Evolutionary conservation across 1,140 invertebrate genomes (phyloP), one percentile per base, ranked within the genome.

Genomic region (Drosophila lowei): DNA sequence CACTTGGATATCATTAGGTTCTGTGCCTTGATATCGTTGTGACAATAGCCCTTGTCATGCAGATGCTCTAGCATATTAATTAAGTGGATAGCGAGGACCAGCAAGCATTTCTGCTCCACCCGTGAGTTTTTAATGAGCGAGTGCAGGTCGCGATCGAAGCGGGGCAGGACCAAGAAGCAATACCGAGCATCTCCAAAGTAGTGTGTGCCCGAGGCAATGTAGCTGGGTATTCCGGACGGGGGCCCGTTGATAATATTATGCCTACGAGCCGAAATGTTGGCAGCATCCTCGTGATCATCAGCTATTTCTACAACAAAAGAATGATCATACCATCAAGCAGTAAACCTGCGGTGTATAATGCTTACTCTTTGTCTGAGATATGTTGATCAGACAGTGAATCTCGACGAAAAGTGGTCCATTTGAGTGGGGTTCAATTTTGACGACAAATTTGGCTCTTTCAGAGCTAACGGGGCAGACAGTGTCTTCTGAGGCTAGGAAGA

Each of bases 331-430:
- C 30, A 11, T 34, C 13, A 16, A 49, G 3, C 38, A 54, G 9
- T 21, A 28, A 2, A 53, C 6, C 30, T 13, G 11, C 5, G 8
- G 7, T 4, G 11, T 8, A 3, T 15, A 2, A 16, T 0, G 44
- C 72, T 73, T 50, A 88, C 83, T 44, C 13, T 66, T 49, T 15
- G 13, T 57, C 47, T 70, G 71, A 38, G 95, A 93, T 77, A 94
- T 92, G 91, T 96, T 93, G 62, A 98, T 95, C 79, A 99, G 96
- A 92, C 98, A 98, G 92, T 98, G 96, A 90, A 98, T 95, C 93
- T 99, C 98, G 30, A 98, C 97, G 93, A 99, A 99, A 2, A 99
- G 92, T 2, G 98, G 98, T 4, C 98, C 98, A 94, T 97, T 99
- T 23, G 94, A 94, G 91, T 97, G 96, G 16, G 96, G 97, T 92